Base-by-base conservation (phyloP, 1,140 invertebrate species). In the Magallana gigas region DNA sequence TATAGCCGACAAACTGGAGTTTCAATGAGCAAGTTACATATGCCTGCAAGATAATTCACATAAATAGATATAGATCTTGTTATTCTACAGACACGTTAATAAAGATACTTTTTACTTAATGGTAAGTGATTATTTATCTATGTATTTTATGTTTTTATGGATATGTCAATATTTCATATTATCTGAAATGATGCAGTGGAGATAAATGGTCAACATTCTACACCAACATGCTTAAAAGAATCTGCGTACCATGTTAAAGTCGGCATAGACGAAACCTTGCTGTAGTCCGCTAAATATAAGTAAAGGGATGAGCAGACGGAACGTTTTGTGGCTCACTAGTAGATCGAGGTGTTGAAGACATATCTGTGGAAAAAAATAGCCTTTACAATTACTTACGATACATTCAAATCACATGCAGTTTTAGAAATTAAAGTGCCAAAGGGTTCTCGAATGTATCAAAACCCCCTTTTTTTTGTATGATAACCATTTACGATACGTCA, bases 181-280 rank as follows among this genome's bases (percentile, higher is more conserved):
- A 48, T 48, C 36, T 48, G 36, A 48, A 48, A 48, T 5, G 36
- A 5, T 48, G 36, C 36, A 48, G 36, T 48, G 36, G 36, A 48
- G 36, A 48, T 48, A 48, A 48, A 48, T 18, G 62, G 14, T 16
- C 62, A 64, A 64, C 62, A 64, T 64, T 16, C 62, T 64, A 18
- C 62, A 64, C 3, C 14, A 16, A 64, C 62, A 64, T 64, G 62
- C 0, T 48, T 48, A 48, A 48, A 48, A 57, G 18, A 82, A 56
- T 12, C 23, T 36, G 23, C 12, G 87, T 90, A 94, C 94, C 92
- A 92, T 93, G 62, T 92, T 94, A 64, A 94, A 94, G 88, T 94
- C 94, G 8, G 94, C 90, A 84, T 92, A 94, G 16, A 94, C 92
- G 84, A 94, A 94, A 2, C 94, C 94, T 91, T 94, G 94, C 86